Evolutionary conservation across 2,888 invertebrate species (phyloP).

Genomic region (Folsomia candida): DNA sequence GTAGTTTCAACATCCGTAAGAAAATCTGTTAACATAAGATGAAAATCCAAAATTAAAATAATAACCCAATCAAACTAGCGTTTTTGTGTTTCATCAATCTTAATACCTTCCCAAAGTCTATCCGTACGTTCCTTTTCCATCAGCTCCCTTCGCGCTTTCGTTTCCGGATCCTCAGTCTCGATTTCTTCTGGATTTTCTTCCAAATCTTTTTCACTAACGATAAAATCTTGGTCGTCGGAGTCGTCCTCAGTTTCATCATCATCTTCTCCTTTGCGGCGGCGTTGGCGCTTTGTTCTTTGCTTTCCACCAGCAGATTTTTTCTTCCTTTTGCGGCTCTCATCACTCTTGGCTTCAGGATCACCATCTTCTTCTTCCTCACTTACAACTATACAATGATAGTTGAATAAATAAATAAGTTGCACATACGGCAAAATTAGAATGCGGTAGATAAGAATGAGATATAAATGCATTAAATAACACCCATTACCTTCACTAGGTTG

Average conservation of each 20-base stretch:
- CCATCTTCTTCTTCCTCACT: constrained; percentile 23
- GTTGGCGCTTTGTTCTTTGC: constrained; percentile 1
- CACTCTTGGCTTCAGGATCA: constrained; percentile 15
- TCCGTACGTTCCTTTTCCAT: constrained; percentile 41
- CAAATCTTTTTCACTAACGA: background rate
- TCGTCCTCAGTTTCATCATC: constrained; percentile 27
- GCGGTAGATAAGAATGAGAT: too few relatives aligned
- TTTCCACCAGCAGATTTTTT: background rate
- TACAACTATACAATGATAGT: background rate
- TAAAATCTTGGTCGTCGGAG: constrained; percentile 10
- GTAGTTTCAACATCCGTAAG: constrained; percentile 33
- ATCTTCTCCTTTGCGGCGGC: constrained; percentile 7
- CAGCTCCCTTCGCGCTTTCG: constrained; percentile 23
- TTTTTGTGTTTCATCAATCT: too few relatives aligned
- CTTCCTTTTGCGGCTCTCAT: background rate
- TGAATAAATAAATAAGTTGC: background rate
- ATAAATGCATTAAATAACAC: background rate
- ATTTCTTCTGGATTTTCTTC: constrained; percentile 1
- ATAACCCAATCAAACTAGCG: too few relatives aligned
- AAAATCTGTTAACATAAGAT: constrained; percentile 31
- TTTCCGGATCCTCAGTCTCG: constrained; percentile 13
- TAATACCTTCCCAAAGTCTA: constrained; percentile 37
- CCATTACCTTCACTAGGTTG: constrained; percentile 13
- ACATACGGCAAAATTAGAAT: too few relatives aligned
- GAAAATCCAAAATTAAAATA: background rate